Conservation (phyloP, 30 jellyfish, hydroid and myxozoan species). For the Haliclystus octoradiatus region DNA sequence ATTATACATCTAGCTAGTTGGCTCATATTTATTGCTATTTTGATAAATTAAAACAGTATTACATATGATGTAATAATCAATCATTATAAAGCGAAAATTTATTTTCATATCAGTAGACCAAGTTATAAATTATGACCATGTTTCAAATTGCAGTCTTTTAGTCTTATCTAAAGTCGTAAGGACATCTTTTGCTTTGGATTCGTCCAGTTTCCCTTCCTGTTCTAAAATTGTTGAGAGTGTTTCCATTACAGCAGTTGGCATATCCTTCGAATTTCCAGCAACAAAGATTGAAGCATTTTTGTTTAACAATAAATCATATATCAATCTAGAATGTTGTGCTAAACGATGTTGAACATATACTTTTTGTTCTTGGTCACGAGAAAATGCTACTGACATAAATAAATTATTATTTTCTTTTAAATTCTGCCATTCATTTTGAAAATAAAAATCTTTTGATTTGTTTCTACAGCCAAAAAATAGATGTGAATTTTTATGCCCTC, state of each 20-base stretch:
- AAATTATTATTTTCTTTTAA: conserved; percentile 2
- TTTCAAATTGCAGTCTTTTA: conserved; percentile 74
- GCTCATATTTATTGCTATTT: too few relatives aligned
- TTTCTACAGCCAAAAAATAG: conserved; percentile 87
- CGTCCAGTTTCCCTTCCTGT: conserved; percentile 26
- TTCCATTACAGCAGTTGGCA: conserved; percentile 87
- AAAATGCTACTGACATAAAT: conserved; percentile 52
- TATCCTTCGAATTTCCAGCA: conserved; percentile 93
- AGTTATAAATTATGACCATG: conserved; percentile 60
- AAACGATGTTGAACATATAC: conserved; percentile 75
- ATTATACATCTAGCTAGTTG: too few relatives aligned
- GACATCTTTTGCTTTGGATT: conserved; percentile 47
- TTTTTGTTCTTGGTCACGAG: conserved; percentile 89
- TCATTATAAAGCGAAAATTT: too few relatives aligned
- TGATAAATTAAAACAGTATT: too few relatives aligned
- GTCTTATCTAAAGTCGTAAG: conserved; percentile 45
- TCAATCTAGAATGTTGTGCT: conserved; percentile 34
- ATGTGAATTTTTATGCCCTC: conserved; percentile 22
- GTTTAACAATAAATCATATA: conserved; percentile 46
- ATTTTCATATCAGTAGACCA: too few relatives aligned
- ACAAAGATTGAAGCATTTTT: conserved; percentile 42
- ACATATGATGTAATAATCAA: too few relatives aligned
- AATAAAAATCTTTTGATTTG: conserved; percentile 54
- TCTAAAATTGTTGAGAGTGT: conserved; percentile 35
- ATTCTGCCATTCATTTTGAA: conserved; percentile 49